Evolutionary conservation across 1,140 invertebrate genomes (phyloP), one percentile per base, ranked within the genome.

Genomic region (Cyrtorhinus lividipennis): DNA sequence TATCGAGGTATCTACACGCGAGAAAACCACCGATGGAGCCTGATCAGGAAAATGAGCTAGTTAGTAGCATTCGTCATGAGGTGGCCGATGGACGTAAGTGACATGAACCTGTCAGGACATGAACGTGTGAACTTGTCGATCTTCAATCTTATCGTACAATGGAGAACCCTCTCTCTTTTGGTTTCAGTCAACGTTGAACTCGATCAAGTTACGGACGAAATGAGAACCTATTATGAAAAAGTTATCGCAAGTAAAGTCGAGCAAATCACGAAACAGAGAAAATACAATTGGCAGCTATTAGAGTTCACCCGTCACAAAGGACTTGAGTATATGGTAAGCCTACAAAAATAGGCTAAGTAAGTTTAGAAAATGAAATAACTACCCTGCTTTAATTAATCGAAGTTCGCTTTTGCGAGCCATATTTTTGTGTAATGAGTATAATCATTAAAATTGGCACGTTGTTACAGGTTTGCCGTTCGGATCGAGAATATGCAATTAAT

Each of bases 401-500:
- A n/a, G n/a, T n/a, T n/a, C n/a, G n/a, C n/a, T n/a, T n/a, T n/a
- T n/a, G n/a, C n/a, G n/a, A n/a, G n/a, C n/a, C n/a, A n/a, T n/a
- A n/a, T n/a, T n/a, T n/a, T n/a, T n/a, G n/a, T n/a, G n/a, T n/a
- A n/a, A n/a, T n/a, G n/a, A n/a, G n/a, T n/a, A n/a, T n/a, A n/a
- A n/a, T n/a, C n/a, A n/a, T n/a, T n/a, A n/a, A n/a, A n/a, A n/a
- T n/a, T n/a, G n/a, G n/a, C n/a, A n/a, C n/a, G n/a, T n/a, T 38
- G 30, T 93, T 94, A 75, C 74, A 91, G 59, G 70, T 86, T 56
- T 74, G 71, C 1, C 76, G 90, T 71, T 75, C 83, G 23, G 77
- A 84, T 15, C 75, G 80, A 3, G 88, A 95, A 64, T 93, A 88
- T 79, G 81, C 85, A 2, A 80, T 84, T 5, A 70, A 92, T 24